Conservation (phyloP, 64 coral and sea anemone species). For the Cladopsammia gracilis region DNA sequence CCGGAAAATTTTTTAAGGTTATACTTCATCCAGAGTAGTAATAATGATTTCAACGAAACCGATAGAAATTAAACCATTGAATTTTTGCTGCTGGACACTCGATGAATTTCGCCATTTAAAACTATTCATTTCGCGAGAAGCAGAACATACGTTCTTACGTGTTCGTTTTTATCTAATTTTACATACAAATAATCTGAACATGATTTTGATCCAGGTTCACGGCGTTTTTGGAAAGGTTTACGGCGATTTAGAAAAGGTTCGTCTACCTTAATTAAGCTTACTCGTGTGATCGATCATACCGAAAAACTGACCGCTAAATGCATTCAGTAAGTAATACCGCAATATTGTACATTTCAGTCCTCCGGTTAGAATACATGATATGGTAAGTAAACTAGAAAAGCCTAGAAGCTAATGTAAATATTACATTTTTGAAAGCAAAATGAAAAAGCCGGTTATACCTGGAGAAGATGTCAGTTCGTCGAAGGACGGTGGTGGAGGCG, state of each 20-base stretch:
- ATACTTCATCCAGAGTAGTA: no score
- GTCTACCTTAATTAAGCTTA: no score
- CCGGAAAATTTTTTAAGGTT: no score
- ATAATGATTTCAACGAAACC: not conserved
- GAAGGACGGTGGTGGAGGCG: not conserved
- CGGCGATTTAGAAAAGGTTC: no score
- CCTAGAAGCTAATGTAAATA: slow-evolving; percentile 8
- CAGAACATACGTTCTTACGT: no score
- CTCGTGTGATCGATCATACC: not conserved
- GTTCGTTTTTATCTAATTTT: no score
- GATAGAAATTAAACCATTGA: not conserved
- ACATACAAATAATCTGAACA: not conserved
- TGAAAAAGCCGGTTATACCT: not conserved
- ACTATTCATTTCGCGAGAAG: no score
- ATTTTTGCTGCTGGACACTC: no score
- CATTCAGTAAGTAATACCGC: not conserved
- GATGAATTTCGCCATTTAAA: no score
- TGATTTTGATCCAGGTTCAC: no score
- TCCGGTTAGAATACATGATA: not conserved
- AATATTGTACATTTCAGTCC: not conserved
- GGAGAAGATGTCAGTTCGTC: slow-evolving; percentile 45
- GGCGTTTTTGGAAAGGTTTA: no score
- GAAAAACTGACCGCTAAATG: not conserved
- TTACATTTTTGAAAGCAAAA: not conserved
- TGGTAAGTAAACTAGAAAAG: not conserved